These are phyloP conservation scores for Pitta sordida DNA, from an alignment of 2,113 vertebrate species.

Conservation along the genomic window DNA sequence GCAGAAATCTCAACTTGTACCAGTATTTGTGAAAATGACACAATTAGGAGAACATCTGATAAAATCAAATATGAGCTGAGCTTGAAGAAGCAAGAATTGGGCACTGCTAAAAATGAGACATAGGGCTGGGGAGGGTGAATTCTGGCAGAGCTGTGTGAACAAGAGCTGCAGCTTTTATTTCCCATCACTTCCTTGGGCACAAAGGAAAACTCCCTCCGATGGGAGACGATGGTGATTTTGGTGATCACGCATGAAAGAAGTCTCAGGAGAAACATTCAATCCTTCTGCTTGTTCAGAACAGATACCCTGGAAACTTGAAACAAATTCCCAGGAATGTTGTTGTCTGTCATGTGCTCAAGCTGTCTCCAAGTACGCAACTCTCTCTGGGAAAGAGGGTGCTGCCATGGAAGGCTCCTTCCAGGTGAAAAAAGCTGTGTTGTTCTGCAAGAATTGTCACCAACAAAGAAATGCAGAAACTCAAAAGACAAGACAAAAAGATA, in stretches of 20 bases:
- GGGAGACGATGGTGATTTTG: background rate
- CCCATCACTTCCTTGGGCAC: background rate
- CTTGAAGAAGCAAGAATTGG: background rate
- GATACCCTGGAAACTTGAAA: constrained; percentile 22
- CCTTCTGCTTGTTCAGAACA: background rate
- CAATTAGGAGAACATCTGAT: background rate
- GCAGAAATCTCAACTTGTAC: background rate
- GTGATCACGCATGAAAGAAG: background rate
- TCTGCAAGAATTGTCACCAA: constrained; percentile 3
- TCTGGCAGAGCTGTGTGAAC: background rate
- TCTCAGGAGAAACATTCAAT: background rate
- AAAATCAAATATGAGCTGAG: background rate
- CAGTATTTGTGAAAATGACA: background rate
- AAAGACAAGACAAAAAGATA: background rate
- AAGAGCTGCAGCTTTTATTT: background rate
- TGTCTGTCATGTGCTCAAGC: background rate
- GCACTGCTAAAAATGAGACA: background rate
- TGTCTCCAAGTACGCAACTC: background rate
- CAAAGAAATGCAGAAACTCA: background rate
- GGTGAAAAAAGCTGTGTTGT: background rate
- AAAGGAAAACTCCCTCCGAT: background rate
- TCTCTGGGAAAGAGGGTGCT: background rate
- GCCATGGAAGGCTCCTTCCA: background rate
- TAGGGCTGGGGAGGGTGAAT: background rate
- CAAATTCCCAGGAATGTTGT: background rate